Evolutionary conservation across 2,113 vertebrate genomes (phyloP), one percentile per base, ranked within the genome.

Genomic region (Oreochromis tanganicae): DNA sequence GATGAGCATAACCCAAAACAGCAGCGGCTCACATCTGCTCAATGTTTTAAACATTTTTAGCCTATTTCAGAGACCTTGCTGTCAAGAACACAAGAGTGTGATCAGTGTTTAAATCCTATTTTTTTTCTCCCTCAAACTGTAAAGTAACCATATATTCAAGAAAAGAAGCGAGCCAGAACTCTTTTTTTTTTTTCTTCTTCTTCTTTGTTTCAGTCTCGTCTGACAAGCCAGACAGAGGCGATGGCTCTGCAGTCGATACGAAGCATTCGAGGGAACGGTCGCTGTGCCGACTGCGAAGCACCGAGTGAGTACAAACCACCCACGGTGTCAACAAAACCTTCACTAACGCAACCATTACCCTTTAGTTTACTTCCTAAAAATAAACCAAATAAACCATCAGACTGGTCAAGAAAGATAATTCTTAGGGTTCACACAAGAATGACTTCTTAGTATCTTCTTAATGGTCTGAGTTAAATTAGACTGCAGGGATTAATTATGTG

Each of bases 161-260:
- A 17, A 46, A 27, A 48, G 11, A 29, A 19, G 6, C 17, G 14
- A 48, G 14, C 5, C 43, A 29, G 5, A 29, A 48, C 24, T 75
- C 24, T 1, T 10, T 10, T 63, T 6, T 63, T 16, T 34, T 24
- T 48, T 9, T n/a, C n/a, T n/a, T 10, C 36, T 38, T 34, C 46
- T 13, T 61, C 11, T 54, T 19, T 59, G 2, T 84, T 89, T 0
- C 95, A 99, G 98, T 99, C 98, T 9, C 98, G 98, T 32, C 96
- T 99, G 93, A 97, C 98, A 2, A 99, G 98, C 89, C 99, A 99
- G 95, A 98, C 97, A 0, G 98, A 99, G 92, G 98, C 98, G 89
- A 95, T 99, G 95, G 99, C 98, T 3, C 97, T 99, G 87, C 98
- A 99, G 96, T 98, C 98, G 2, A 97, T 99, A 87, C 93, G 98